A percentile compares a stretch with the other conserved stretches of the same genome.
These are phyloP conservation scores for Polydrusus pterygomalis DNA, from an alignment of 2,888 invertebrate genomes.

Conservation along the genomic window DNA sequence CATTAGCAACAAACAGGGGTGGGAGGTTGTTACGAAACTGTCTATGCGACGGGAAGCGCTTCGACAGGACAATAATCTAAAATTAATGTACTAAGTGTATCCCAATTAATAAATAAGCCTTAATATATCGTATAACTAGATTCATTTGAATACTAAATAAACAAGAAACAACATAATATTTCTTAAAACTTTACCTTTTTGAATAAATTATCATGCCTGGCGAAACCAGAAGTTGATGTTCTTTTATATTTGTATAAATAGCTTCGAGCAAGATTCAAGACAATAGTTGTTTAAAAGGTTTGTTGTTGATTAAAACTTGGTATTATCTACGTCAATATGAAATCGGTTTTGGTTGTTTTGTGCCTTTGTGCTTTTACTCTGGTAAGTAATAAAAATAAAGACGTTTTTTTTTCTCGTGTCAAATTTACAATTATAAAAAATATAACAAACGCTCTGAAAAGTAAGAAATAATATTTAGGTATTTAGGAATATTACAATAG, in stretches of 20 bases:
- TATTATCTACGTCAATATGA: conserved; percentile 10
- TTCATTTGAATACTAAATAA: neutral
- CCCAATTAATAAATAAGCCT: neutral
- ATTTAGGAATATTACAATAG: too few species aligned
- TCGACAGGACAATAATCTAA: too few species aligned
- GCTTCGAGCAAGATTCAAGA: neutral
- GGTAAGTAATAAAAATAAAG: neutral
- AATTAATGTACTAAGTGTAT: too few species aligned
- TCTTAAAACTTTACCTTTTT: conserved; percentile 9
- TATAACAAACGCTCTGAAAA: too few species aligned
- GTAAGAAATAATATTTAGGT: too few species aligned
- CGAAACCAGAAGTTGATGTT: conserved; percentile 17
- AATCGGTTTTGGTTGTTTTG: conserved; percentile 4
- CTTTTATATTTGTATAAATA: conserved; percentile 9
- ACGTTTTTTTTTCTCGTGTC: too few species aligned
- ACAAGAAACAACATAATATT: conserved; percentile 7
- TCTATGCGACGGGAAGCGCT: too few species aligned
- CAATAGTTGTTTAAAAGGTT: neutral
- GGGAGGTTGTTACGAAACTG: too few species aligned
- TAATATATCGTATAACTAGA: neutral
- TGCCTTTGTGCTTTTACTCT: neutral
- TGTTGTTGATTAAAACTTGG: neutral
- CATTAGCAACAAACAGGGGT: too few species aligned
- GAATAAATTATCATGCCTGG: conserved; percentile 15
- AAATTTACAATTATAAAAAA: too few species aligned